Base-by-base conservation (phyloP, 1,140 invertebrate species). In the Aphelenchoides besseyi region DNA sequence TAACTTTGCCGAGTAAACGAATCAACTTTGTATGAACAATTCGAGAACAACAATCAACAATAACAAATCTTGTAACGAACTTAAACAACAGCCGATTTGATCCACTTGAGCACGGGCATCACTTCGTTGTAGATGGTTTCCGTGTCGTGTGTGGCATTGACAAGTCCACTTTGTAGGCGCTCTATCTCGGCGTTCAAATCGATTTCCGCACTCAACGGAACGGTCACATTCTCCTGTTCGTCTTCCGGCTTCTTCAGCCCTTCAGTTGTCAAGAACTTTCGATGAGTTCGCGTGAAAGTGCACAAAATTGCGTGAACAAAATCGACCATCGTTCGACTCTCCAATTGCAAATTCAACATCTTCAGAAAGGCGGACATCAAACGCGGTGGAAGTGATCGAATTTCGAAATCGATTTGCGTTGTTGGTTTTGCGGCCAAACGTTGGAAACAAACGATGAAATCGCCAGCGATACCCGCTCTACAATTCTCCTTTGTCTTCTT, bases 351-450 rank as follows among this genome's bases (percentile, higher is more conserved):
- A 37, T 89, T 85, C 2, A 96, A 85, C 84, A 92, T 89, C 80
- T 89, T 88, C 35, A 97, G 85, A 86, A 96, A 97, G 71, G 91
- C 88, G 35, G 89, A 79, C 88, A 96, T 88, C 92, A 84, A 26
- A 88, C 84, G 12, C 88, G 73, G 0, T 89, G 89, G 87, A 72
- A 98, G 85, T 3, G 89, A 90, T 74, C 91, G 89, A 29, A 98
- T 89, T 88, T 97, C 94, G 70, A 91, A 89, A 85, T 97, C 94
- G n/a, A 97, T 90, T 66, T 90, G 89, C 1, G 92, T 91, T 0
- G 94, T 92, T 2, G 91, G 89, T 78, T 94, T 85, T 30, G 86
- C 85, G 84, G 92, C 94, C 26, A 98, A 83, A 80, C 90, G 89
- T 5, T 89, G 86, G 12, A 95, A 86, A 59, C 68, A 79, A 68